These are phyloP conservation scores for Bovichtus diacanthus DNA, from an alignment of 2,797 vertebrate genomes.

Conservation along the genomic window DNA sequence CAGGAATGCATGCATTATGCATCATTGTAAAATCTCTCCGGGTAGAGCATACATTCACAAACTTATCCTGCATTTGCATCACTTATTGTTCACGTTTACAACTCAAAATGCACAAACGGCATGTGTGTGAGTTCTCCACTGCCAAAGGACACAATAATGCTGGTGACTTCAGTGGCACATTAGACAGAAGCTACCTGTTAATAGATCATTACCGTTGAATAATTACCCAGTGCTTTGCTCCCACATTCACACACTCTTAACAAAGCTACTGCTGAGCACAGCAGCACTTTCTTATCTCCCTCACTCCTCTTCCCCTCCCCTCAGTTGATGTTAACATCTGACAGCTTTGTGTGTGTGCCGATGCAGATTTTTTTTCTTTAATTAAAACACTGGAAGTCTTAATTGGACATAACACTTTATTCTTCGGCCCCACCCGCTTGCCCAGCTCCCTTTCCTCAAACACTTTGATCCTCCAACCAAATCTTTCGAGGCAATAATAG, in stretches of 20 bases:
- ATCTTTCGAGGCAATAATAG: conserved; percentile 65
- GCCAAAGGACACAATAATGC: conserved; percentile 46
- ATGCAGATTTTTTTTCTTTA: conserved; percentile 61
- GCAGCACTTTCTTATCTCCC: conserved; percentile 59
- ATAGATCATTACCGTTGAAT: conserved; percentile 80
- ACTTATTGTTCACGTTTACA: conserved; percentile 70
- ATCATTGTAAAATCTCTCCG: conserved; percentile 76
- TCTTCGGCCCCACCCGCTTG: conserved; percentile 30
- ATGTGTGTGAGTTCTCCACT: conserved; percentile 34
- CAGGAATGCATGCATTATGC: conserved; percentile 84
- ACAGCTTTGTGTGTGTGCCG: conserved; percentile 67
- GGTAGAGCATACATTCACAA: conserved; percentile 44
- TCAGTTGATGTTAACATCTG: conserved; percentile 64
- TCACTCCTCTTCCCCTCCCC: conserved; percentile 36
- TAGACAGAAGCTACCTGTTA: conserved; percentile 73
- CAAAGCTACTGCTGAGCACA: conserved; percentile 73
- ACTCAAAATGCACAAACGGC: conserved; percentile 44
- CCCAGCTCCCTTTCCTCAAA: conserved; percentile 49
- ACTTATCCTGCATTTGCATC: conserved; percentile 62
- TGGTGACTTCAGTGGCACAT: conserved; percentile 53
- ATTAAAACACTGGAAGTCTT: conserved; percentile 80
- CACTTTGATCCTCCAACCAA: conserved; percentile 71
- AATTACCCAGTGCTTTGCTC: conserved; percentile 74
- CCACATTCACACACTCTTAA: conserved; percentile 57
- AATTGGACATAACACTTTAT: conserved; percentile 77